A percentile compares a stretch with the other conserved stretches of the same genome.
These are phyloP conservation scores for Pterophyllum scalare DNA, from an alignment of 2,113 vertebrate genomes.

Conservation along the genomic window DNA sequence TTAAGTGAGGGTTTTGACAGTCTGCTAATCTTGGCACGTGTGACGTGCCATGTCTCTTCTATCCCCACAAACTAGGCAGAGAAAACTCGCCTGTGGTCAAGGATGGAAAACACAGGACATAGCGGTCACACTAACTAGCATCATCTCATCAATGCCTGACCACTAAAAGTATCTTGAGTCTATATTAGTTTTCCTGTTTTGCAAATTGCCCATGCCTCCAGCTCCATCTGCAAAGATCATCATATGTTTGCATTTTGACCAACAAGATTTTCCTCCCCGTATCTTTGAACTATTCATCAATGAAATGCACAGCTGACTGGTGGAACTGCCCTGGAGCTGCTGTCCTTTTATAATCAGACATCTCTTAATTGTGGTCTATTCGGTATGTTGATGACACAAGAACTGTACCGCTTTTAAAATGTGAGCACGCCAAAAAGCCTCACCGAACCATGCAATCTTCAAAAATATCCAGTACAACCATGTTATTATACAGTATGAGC, in stretches of 20 bases:
- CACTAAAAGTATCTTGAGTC: conserved; percentile 65
- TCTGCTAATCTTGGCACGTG: conserved; percentile 57
- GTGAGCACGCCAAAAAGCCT: conserved; percentile 62
- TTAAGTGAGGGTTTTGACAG: conserved; percentile 55
- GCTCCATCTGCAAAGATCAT: conserved; percentile 72
- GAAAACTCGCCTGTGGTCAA: conserved; percentile 65
- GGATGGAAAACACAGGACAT: conserved; percentile 74
- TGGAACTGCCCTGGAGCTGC: conserved; percentile 41
- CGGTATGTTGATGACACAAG: conserved; percentile 52
- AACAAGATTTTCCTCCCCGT: conserved; percentile 57
- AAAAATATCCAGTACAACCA: conserved; percentile 50
- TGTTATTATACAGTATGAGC: conserved; percentile 51
- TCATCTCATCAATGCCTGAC: conserved; percentile 73
- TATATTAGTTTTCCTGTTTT: conserved; percentile 78
- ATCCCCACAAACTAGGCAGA: conserved; percentile 52
- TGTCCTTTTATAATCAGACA: conserved; percentile 57
- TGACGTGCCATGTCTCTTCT: conserved; percentile 42
- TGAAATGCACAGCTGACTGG: conserved; percentile 52
- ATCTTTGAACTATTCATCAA: conserved; percentile 54
- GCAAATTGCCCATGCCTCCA: conserved; percentile 70
- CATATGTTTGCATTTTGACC: conserved; percentile 49
- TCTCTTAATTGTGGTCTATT: conserved; percentile 60
- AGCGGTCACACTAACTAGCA: conserved; percentile 72
- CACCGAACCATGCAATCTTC: conserved; percentile 66
- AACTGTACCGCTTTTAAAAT: conserved; percentile 46